Evolutionary conservation across 2,797 vertebrate genomes (phyloP), one percentile per base, ranked within the genome.

Genomic region (Lepidocolaptes lacrymiger): DNA sequence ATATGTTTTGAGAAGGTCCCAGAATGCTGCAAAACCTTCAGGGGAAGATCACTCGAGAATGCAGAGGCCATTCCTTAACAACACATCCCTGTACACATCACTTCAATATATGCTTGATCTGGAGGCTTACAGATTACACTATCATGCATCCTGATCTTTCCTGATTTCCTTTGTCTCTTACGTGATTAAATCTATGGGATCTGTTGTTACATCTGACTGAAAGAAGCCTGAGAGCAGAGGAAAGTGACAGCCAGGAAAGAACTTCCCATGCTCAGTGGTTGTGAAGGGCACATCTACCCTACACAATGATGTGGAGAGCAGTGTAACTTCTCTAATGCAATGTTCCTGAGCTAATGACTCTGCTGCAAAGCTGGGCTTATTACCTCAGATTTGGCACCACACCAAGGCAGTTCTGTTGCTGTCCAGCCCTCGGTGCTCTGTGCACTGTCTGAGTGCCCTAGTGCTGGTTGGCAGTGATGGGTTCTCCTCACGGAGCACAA

Each of bases 401-500:
- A 41, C 48, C 67, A 72, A 62, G 52, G 81, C 41, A 52, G 48
- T 44, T 27, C 30, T 1, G 0, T 44, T 30, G 21, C 19, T 62
- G 56, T 75, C 43, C 39, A 74, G 85, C 36, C 58, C 28, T 61
- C 19, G 4, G 63, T 9, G 17, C 36, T 36, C 6, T 13, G 21
- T 19, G n/a, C 26, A 2, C 49, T 27, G 17, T 48, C 24, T 41
- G 63, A 58, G 52, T 5, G 52, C 24, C 51, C 41, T 36, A 3
- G 5, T 9, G 30, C 55, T 58, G 73, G 43, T 58, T 77, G 83
- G 68, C 3, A 67, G 44, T 6, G 14, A 32, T 6, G 63, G 49
- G 44, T 28, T 72, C 58, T 66, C 43, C 61, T 30, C 16, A 28
- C 0, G 1, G 48, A 12, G 24, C 0, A 1, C 41, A 18, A 39